phyloP scores from a whole-genome alignment of 2,888 invertebrate genomes.

The Epinotia brunnichana region DNA sequence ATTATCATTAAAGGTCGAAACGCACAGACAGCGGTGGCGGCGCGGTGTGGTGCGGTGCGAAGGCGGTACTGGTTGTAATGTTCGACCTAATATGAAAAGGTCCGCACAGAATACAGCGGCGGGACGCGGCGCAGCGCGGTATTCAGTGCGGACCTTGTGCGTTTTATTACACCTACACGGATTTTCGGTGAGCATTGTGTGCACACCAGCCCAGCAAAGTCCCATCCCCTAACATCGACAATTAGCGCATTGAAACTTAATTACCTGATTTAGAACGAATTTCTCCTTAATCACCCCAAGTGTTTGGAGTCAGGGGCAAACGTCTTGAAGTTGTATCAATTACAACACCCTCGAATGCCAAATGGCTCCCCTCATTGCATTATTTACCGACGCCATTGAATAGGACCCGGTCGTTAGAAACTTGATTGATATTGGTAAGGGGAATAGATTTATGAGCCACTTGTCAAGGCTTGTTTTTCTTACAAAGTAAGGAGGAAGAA shows the following conservation, averaged over 20 bases:
- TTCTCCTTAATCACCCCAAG: neutral
- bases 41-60: too few relatives aligned
- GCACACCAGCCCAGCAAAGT: too few relatives aligned
- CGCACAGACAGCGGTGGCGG: too few relatives aligned
- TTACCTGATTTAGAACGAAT: neutral
- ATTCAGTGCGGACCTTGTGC: too few relatives aligned
- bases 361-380: constrained; percentile 9
- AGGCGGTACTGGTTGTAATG: too few relatives aligned
- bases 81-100: too few relatives aligned
- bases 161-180: too few relatives aligned
- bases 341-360: constrained; percentile 2
- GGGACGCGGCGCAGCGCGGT: too few relatives aligned
- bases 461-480: neutral
- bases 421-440: constrained; percentile 19
- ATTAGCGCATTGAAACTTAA: neutral
- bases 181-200: too few relatives aligned
- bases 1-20: too few relatives aligned
- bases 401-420: constrained; percentile 4
- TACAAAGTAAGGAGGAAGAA: too few relatives aligned
- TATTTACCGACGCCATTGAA: constrained; percentile 24
- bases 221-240: neutral
- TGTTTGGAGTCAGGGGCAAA: neutral
- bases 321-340: neutral
- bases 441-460: neutral
- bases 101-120: too few relatives aligned